Evolutionary conservation across 1,140 invertebrate genomes (phyloP).

Genomic region (Drosophila obscura): DNA sequence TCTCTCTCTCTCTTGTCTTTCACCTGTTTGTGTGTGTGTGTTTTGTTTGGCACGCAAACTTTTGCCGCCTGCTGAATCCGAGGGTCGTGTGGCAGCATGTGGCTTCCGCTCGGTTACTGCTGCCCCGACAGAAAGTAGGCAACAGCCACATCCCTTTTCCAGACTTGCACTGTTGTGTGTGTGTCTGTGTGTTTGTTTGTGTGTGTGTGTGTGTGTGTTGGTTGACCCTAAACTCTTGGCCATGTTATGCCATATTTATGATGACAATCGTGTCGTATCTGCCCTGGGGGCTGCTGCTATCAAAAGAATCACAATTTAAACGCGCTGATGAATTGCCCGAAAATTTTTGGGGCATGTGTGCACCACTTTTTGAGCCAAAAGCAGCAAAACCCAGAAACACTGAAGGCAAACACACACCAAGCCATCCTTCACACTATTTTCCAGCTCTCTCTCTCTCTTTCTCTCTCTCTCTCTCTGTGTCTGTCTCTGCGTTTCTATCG

Average conservation of each 20-base stretch:
- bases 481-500: background rate
- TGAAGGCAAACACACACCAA: background rate
- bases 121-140: no score
- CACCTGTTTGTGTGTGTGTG: constrained; percentile 36
- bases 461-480: background rate
- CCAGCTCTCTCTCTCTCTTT: background rate
- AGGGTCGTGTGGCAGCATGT: constrained; percentile 69
- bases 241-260: no score
- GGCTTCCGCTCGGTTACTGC: constrained; percentile 50
- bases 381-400: background rate
- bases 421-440: no score
- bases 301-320: constrained; percentile 58
- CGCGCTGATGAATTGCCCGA: background rate
- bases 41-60: constrained; percentile 73
- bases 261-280: constrained; percentile 23
- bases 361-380: background rate
- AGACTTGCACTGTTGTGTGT: background rate
- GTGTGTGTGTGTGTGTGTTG: background rate
- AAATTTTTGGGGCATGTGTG: background rate
- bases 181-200: constrained; percentile 13
- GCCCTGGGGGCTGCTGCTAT: constrained; percentile 25
- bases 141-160: no score
- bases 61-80: constrained; percentile 50
- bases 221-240: constrained; percentile 11
- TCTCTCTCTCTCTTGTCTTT: background rate